Evolutionary conservation across 2,888 invertebrate genomes (phyloP), one percentile per base, ranked within the genome.

Genomic region (Syrista parreyssii): DNA sequence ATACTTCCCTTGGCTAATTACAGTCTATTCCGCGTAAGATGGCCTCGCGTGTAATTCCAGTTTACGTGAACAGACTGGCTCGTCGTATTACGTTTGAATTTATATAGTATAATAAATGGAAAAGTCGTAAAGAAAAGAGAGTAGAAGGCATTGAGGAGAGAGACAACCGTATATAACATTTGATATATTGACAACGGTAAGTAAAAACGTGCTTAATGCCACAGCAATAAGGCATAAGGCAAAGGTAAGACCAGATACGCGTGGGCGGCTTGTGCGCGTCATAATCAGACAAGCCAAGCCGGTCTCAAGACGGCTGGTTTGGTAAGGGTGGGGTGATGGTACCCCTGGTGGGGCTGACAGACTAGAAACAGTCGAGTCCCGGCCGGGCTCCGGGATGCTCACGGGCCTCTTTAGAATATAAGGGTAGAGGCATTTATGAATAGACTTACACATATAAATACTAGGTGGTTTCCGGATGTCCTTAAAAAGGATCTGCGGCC

Each of bases 341-440:
- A 71, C 12, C 69, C 30, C 33, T 68, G 77, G 68, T 33, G 75
- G 68, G 77, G 75, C 68, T 55, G 55, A 6, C 71, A 33, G 71
- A 71, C 55, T 75, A 72, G 78, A 78, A 78, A 75, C 75, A 78
- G 78, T 78, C 78, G 78, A 75, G 75, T 75, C 75, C 78, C 75
- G 78, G 78, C 75, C 78, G 78, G 72, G 78, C 78, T 72, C 73
- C 78, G 78, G 75, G 75, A 77, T 69, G 74, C 71, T 74, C 74
- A 74, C 75, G 55, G 55, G 9, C 55, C 9, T 55, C 2, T 23
- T 55, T 55, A 55, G 23, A 9, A 9, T 55, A 23, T 2, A 55
- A 55, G 55, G 55, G 23, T 55, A 9, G 55, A 55, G 55, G 55
- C 55, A 55, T 55, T 55, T 55, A 55, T 55, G 55, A 15, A 55